These are phyloP conservation scores for Phenganax stokvisi DNA, from an alignment of 92 coral and sea anemone species.

Conservation along the genomic window DNA sequence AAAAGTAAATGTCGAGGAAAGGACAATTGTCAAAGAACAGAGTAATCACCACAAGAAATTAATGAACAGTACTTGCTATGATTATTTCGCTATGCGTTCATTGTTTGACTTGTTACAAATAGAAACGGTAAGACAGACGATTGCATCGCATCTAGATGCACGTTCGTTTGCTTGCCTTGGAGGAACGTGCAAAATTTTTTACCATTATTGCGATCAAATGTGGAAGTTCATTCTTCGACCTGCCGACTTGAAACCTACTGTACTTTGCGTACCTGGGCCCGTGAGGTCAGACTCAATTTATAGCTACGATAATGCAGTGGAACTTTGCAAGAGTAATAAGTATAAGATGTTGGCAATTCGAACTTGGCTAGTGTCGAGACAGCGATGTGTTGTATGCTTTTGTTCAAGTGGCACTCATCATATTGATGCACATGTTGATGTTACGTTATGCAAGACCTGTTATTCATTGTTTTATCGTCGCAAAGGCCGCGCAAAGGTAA, in stretches of 20 bases:
- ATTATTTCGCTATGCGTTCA: constrained; percentile 70
- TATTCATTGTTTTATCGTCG: constrained; percentile 97
- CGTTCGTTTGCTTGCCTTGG: constrained; percentile 81
- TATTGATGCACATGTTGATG: constrained; percentile 83
- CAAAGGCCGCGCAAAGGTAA: constrained; percentile 98
- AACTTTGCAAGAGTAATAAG: constrained; percentile 65
- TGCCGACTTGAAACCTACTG: constrained; percentile 61
- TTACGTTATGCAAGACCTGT: constrained; percentile 87
- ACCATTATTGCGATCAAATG: constrained; percentile 58
- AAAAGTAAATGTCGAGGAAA: constrained; percentile 8
- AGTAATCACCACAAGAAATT: no score
- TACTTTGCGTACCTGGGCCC: constrained; percentile 80
- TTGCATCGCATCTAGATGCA: constrained; percentile 77
- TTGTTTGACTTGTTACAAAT: constrained; percentile 78
- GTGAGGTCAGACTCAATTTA: constrained; percentile 55
- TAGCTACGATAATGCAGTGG: constrained; percentile 80
- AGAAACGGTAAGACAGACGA: constrained; percentile 76
- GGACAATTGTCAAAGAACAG: no score
- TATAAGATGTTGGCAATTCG: constrained; percentile 77
- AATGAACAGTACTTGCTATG: background rate
- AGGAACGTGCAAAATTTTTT: constrained; percentile 70
- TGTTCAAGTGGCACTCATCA: constrained; percentile 68
- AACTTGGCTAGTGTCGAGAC: constrained; percentile 82
- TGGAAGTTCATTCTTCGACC: constrained; percentile 82
- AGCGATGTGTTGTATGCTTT: constrained; percentile 93